Evolutionary conservation across 2,888 invertebrate genomes (phyloP), one percentile per base, ranked within the genome.

Genomic region (Caenorhabditis sp.): DNA sequence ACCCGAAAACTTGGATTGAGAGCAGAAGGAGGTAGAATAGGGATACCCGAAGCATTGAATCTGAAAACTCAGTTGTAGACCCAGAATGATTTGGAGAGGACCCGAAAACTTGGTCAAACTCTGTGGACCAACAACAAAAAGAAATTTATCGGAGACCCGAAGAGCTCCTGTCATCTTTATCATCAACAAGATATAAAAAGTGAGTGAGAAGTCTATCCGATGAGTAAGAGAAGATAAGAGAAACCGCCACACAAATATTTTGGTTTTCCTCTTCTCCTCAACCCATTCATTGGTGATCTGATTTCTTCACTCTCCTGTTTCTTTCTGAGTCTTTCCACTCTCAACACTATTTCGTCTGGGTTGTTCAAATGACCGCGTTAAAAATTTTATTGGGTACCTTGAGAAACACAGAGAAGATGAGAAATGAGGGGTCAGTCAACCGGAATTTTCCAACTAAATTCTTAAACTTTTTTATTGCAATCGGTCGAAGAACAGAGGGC

Each of bases 231-330:
- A 38, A 47, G 47, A 47, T 47, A 54, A 44, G 64, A 64, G 35
- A 49, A 59, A 51, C 38, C 51, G n/a, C 47, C 66, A 61, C 69
- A 70, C 54, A 77, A 77, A 77, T 56, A 73, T 74, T 68, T 80
- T 16, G 38, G 47, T 58, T 63, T 47, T 54, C 19, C 47, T 44
- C 54, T 12, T 44, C 24, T 61, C 22, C 61, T 35, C 44, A 41
- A 49, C 28, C 47, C 61, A 41, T 54, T 72, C 49, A 51, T 41
- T 24, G 28, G 19, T 44, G 41, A 26, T 59, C 66, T 76, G 54
- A 63, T 41, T 77, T 66, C 66, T 59, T 28, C 49, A n/a, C n/a
- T n/a, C 58, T 58, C 56, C 59, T 19, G 0, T 68, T 26, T 51
- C 49, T 22, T 7, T 70, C 59, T 31, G 47, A 47, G 19, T 47